Evolutionary conservation across 2,113 vertebrate genomes (phyloP).

Genomic region (Podarcis muralis): DNA sequence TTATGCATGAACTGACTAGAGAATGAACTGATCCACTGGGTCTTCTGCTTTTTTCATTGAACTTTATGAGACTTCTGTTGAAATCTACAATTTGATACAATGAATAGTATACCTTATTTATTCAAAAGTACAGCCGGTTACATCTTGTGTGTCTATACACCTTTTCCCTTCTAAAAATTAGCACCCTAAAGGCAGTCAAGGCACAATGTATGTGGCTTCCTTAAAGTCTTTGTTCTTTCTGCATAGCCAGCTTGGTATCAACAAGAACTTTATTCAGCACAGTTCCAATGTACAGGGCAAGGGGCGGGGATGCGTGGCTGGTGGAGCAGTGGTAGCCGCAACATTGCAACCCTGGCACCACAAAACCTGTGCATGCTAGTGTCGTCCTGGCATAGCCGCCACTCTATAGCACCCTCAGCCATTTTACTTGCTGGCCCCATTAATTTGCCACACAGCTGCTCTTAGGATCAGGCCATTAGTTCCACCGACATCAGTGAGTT

Average conservation of each 20-base stretch:
- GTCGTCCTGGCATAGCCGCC: not conserved
- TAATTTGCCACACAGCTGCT: not conserved
- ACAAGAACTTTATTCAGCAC: not conserved
- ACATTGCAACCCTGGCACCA: not conserved
- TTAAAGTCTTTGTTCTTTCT: not conserved
- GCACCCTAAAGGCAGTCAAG: not conserved
- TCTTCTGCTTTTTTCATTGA: too few species aligned
- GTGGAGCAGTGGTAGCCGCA: too few species aligned
- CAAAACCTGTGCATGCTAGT: not conserved
- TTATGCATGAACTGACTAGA: too few species aligned
- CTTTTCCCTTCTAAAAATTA: not conserved
- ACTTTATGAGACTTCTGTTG: too few species aligned
- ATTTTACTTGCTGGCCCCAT: not conserved
- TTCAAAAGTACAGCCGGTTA: too few species aligned
- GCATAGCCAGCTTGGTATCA: not conserved
- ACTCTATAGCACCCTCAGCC: not conserved
- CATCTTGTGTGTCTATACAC: too few species aligned
- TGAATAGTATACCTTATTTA: too few species aligned
- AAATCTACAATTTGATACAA: too few species aligned
- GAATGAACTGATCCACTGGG: too few species aligned
- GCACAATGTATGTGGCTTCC: rapidly evolving
- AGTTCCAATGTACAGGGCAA: too few species aligned
- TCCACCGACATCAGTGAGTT: not conserved
- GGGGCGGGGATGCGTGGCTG: too few species aligned
- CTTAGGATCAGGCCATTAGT: not conserved